phyloP scores from a whole-genome alignment of 2,888 invertebrate species.

The Orgyia antiqua region DNA sequence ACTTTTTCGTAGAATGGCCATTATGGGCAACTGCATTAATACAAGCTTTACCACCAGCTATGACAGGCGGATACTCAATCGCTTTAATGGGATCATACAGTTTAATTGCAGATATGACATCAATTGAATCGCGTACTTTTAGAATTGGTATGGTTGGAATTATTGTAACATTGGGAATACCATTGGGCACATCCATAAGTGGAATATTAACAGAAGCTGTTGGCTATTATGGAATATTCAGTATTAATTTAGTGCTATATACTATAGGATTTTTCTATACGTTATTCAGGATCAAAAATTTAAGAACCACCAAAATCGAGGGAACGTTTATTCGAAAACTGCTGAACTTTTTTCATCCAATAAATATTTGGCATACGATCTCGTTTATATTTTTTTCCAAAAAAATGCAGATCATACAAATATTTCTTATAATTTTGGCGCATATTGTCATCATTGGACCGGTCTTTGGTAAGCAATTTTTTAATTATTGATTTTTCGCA shows the following conservation, averaged over 20 bases:
- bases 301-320: constrained; percentile 38
- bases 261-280: constrained; percentile 53
- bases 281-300: constrained; percentile 52
- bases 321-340: constrained; percentile 41
- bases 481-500: not conserved
- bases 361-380: constrained; percentile 58
- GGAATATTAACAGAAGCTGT: constrained; percentile 65
- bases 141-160: constrained; percentile 79
- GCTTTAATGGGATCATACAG: constrained; percentile 79
- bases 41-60: constrained; percentile 74
- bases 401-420: constrained; percentile 38
- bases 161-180: constrained; percentile 68
- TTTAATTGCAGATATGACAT: constrained; percentile 79
- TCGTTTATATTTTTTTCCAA: constrained; percentile 50
- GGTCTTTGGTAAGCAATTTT: constrained; percentile 49
- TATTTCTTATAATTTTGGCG: constrained; percentile 55
- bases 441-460: constrained; percentile 67
- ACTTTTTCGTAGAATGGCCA: constrained; percentile 77
- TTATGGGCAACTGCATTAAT: constrained; percentile 72
- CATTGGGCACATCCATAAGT: constrained; percentile 70
- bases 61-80: constrained; percentile 77
- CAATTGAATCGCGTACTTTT: constrained; percentile 77
- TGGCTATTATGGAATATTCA: constrained; percentile 67
- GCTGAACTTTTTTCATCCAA: constrained; percentile 50
- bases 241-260: constrained; percentile 46